Evolutionary conservation across 2,113 vertebrate species (phyloP), one percentile per base, ranked within the genome.

Genomic region (Gadus macrocephalus): DNA sequence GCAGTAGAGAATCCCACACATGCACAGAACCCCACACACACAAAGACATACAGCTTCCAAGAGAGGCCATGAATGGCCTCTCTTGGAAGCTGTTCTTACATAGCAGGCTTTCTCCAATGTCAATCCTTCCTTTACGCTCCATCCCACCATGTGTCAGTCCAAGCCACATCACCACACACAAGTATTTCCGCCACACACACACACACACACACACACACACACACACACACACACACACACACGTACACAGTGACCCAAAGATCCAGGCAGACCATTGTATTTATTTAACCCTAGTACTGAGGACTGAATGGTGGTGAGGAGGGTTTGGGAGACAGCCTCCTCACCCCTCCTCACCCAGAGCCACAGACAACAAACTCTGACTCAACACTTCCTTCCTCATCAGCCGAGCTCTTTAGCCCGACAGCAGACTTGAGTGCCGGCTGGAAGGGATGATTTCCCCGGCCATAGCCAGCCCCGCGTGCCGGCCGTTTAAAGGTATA

Each of bases 201-300:
- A 53, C 64, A 53, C 64, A 53, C 38, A 53, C 38, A 66, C 64
- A 66, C 19, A 66, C 49, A 75, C 15, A n/a, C 20, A 5, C 35
- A 53, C 19, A 53, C 65, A 17, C 65, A 25, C 42, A 53, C 64
- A 53, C 65, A 53, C 38, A 53, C 38, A 66, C 65, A 66, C 19
- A 66, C 49, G 73, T 5, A n/a, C 56, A 60, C 28, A 49, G 42
- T 68, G 71, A 79, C 75, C 69, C 62, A n/a, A 15, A 63, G 80
- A 85, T 87, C 80, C 78, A 87, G 87, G 66, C 3, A 27, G 69
- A 79, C 82, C 75, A 79, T 76, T 74, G 81, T 11, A 78, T 76
- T 76, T 49, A 49, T 49, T 12, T 49, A 82, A 77, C 78, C 70
- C 81, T 71, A 4, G 28, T 72, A 72, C 67, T 49, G 6, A 11